These are phyloP conservation scores for Myripristis jacobus DNA, from an alignment of 2,797 vertebrate genomes.

Conservation along the genomic window DNA sequence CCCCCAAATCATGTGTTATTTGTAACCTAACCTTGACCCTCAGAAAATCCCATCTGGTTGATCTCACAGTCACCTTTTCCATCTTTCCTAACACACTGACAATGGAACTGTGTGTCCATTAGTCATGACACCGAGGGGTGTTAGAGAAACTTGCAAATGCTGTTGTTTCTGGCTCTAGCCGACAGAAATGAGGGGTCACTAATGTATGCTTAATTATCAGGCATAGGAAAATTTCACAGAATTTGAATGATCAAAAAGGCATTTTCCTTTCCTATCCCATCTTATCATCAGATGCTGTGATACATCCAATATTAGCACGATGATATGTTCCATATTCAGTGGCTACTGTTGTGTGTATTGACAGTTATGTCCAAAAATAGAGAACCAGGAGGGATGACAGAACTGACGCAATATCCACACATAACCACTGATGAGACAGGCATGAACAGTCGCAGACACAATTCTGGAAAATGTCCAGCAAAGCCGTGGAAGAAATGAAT, in stretches of 20 bases:
- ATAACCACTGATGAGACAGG: conserved; percentile 54
- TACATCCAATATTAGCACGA: conserved; percentile 39
- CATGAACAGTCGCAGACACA: conserved; percentile 51
- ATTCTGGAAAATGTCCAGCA: conserved; percentile 53
- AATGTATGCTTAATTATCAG: neutral
- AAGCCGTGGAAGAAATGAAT: conserved; percentile 74
- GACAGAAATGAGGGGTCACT: neutral
- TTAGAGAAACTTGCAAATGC: neutral
- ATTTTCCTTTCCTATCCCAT: conserved; percentile 44
- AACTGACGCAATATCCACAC: conserved; percentile 65
- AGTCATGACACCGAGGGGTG: neutral
- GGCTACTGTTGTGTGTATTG: conserved; percentile 40
- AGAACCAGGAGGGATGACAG: conserved; percentile 51
- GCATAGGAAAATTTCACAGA: neutral
- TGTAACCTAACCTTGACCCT: no score
- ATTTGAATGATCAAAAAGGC: conserved; percentile 30
- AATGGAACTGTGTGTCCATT: neutral
- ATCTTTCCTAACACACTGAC: neutral
- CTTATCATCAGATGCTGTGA: conserved; percentile 61
- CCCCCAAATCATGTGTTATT: neutral
- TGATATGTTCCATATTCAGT: conserved; percentile 49
- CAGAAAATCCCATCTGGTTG: no score
- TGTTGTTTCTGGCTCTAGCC: neutral
- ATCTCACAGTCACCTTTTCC: no score
- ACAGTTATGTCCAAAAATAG: conserved; percentile 71